Evolutionary conservation across 1,140 invertebrate genomes (phyloP).

Genomic region (Aphidius ervi): DNA sequence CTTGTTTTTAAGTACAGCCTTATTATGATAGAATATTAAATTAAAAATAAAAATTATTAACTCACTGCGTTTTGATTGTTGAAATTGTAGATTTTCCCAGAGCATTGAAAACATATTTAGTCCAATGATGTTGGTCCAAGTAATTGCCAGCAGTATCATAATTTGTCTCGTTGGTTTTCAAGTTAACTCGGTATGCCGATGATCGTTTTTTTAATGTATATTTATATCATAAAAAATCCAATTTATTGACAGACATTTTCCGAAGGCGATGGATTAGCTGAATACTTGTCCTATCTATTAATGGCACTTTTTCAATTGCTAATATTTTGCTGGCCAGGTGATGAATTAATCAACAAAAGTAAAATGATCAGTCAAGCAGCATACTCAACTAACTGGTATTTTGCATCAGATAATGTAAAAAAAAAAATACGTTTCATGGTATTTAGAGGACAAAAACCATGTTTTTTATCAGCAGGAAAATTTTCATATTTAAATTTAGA

Average conservation of each 20-base stretch:
- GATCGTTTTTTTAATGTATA: not conserved
- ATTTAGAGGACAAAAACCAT: slow-evolving; percentile 31
- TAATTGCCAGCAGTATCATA: slow-evolving; percentile 33
- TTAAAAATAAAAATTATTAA: slow-evolving; percentile 8
- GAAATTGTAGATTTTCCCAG: slow-evolving; percentile 30
- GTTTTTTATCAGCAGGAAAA: slow-evolving; percentile 34
- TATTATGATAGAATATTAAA: not conserved
- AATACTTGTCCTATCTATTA: slow-evolving; percentile 32
- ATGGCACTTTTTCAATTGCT: slow-evolving; percentile 38
- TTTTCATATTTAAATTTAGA: slow-evolving; percentile 33
- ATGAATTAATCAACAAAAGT: slow-evolving; percentile 34
- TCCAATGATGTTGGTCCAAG: slow-evolving; percentile 33
- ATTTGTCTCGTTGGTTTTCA: slow-evolving; percentile 37
- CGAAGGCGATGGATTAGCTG: slow-evolving; percentile 26
- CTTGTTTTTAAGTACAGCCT: no score
- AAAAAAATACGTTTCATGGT: slow-evolving; percentile 30
- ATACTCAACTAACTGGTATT: slow-evolving; percentile 32
- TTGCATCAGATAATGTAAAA: slow-evolving; percentile 21
- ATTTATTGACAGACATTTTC: slow-evolving; percentile 29
- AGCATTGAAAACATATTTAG: slow-evolving; percentile 33
- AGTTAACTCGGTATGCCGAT: slow-evolving; percentile 26
- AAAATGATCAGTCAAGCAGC: slow-evolving; percentile 21
- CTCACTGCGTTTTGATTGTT: no score
- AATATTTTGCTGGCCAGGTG: slow-evolving; percentile 38
- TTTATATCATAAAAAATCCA: slow-evolving; percentile 4